Evolutionary conservation across 2,888 invertebrate genomes (phyloP).

Genomic region (Timema podura): DNA sequence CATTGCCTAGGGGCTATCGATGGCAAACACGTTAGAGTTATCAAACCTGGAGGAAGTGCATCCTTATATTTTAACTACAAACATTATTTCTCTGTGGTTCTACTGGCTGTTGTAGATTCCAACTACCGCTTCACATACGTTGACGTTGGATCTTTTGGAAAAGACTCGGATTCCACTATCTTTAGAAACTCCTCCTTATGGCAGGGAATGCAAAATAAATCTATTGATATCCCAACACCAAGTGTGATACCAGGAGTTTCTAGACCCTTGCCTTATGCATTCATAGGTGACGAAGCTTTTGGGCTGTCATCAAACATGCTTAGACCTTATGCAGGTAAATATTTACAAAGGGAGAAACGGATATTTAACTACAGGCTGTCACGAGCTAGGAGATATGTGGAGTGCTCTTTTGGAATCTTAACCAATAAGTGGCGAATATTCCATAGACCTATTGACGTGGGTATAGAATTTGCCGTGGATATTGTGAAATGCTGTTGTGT

Average conservation of each 20-base stretch:
- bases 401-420: conserved; percentile 15
- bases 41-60: conserved; percentile 2
- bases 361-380: neutral
- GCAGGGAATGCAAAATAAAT: neutral
- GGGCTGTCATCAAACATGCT: conserved; percentile 7
- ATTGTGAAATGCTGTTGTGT: conserved; percentile 15
- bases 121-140: conserved; percentile 5
- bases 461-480: conserved; percentile 5
- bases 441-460: conserved; percentile 1
- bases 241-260: neutral
- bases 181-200: neutral
- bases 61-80: neutral
- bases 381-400: neutral
- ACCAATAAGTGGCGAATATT: conserved; percentile 15
- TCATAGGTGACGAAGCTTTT: conserved; percentile 8
- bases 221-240: neutral
- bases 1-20: no score
- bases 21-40: neutral
- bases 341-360: neutral
- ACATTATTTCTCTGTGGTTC: neutral
- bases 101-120: neutral
- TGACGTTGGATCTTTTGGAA: conserved; percentile 1
- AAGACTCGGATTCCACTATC: conserved; percentile 1
- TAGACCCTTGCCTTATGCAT: conserved; percentile 5
- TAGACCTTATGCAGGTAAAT: conserved; percentile 1